Percentiles rank a stretch among this genome's conserved stretches.
phyloP scores from a whole-genome alignment of 2,888 invertebrate genomes.

The Biston stratarius region DNA sequence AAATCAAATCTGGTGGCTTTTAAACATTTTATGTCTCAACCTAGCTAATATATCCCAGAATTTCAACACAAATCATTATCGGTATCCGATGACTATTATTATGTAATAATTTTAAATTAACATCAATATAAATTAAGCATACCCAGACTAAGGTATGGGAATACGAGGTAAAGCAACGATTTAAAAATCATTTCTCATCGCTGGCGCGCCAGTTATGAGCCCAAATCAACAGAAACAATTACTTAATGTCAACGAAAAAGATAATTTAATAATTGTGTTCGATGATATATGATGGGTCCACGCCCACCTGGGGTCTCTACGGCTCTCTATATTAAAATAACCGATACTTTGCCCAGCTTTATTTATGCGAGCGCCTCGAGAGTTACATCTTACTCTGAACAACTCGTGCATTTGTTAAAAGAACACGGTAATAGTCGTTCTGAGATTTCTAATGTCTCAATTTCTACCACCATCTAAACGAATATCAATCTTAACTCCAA shows the following conservation, averaged over 20 bases:
- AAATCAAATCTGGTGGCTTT: neutral
- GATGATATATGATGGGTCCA: slow-evolving; percentile 80
- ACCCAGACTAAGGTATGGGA: slow-evolving; percentile 65
- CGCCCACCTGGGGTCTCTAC: slow-evolving; percentile 81
- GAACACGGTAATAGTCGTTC: slow-evolving; percentile 84
- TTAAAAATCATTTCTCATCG: slow-evolving; percentile 74
- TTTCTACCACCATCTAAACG: slow-evolving; percentile 58
- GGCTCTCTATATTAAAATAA: slow-evolving; percentile 79
- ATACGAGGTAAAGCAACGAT: slow-evolving; percentile 64
- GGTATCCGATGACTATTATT: slow-evolving; percentile 15
- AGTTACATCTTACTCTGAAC: slow-evolving; percentile 82
- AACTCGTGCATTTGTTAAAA: slow-evolving; percentile 83
- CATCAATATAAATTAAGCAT: slow-evolving; percentile 54
- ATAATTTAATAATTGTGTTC: slow-evolving; percentile 85
- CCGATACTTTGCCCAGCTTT: slow-evolving; percentile 76
- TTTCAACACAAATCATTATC: slow-evolving; percentile 20
- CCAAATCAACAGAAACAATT: slow-evolving; percentile 77
- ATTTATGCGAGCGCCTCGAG: slow-evolving; percentile 80
- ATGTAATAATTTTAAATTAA: slow-evolving; percentile 26
- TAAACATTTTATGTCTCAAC: neutral
- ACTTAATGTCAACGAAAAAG: slow-evolving; percentile 86
- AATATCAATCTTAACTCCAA: slow-evolving; percentile 54
- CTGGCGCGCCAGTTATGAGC: slow-evolving; percentile 70
- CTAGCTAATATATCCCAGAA: slow-evolving; percentile 7
- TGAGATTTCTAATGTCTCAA: slow-evolving; percentile 85